Evolutionary conservation across 2,797 vertebrate genomes (phyloP), one percentile per base, ranked within the genome.

Genomic region (Phrynocephalus vlangalii): DNA sequence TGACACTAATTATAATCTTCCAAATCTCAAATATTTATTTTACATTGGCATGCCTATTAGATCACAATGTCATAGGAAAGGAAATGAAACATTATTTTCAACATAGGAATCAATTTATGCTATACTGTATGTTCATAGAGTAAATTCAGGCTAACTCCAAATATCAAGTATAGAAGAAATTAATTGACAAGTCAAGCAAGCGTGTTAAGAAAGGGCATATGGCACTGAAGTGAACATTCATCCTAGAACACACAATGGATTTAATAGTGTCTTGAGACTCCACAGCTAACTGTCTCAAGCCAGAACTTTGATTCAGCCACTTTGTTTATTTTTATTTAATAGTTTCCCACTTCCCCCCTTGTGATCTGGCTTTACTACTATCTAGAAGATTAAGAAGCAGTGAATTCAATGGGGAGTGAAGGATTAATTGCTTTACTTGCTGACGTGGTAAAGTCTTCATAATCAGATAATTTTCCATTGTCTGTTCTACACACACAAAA

Each of bases 281-380:
- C 22, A 83, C 77, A 92, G 48, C 13, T 73, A 52, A 60, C 79
- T 33, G 15, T 75, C 80, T 83, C 28, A 30, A 7, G 0, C 56
- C 28, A 15, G 68, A 72, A 7, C 16, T 11, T 84, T 50, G 33
- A 83, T 30, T 63, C 13, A 26, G 30, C 0, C 0, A 81, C 70
- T 90, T 86, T 79, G 76, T 87, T 89, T 85, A 82, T 30, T 86
- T 79, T 83, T 87, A 75, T 48, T 81, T 82, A 80, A 89, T 73
- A 38, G 33, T 81, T 50, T 71, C 44, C 38, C 85, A 79, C 38
- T 80, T 80, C 1, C 1, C 50, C 72, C 38, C 56, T 52, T n/a
- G 18, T 87, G 60, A 68, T 84, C 5, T 6, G 6, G 2, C 67
- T 75, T 26, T 56, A 52, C 0, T 3, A 81, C 70, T 89, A 38